phyloP scores from a whole-genome alignment of 23 tunicate genomes.

The Diplosoma virens region DNA sequence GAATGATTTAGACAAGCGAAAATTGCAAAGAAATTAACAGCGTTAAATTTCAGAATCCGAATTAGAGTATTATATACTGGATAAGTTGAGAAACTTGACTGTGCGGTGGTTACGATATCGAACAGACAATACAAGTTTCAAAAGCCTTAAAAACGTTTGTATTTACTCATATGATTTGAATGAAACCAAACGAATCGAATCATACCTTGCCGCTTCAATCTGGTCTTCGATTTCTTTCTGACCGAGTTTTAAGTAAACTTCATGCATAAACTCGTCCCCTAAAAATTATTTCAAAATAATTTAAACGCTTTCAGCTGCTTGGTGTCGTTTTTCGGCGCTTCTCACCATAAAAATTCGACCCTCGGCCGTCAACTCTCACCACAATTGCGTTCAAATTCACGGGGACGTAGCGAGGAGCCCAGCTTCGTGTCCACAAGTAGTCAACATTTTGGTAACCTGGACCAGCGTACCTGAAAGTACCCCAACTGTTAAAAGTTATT shows the following conservation, averaged over 20 bases:
- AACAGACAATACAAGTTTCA: no score
- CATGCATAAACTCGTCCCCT: constrained; percentile 81
- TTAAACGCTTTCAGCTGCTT: not conserved
- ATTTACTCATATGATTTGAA: not conserved
- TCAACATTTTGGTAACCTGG: constrained; percentile 82
- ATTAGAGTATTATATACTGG: no score
- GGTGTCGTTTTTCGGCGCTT: not conserved
- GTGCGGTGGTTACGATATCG: no score
- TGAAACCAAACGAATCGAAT: not conserved
- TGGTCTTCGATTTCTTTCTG: constrained; percentile 83
- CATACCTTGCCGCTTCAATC: constrained; percentile 65
- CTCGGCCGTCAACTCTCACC: constrained; percentile 78
- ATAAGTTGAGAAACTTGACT: no score
- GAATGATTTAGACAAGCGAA: no score
- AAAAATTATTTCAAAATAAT: not conserved
- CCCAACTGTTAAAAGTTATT: no score
- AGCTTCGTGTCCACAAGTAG: constrained; percentile 58
- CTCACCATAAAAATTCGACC: constrained; percentile 67
- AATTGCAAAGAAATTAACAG: no score
- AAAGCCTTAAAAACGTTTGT: no score
- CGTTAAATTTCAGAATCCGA: no score
- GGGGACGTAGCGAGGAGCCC: constrained; percentile 69
- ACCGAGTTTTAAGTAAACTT: constrained; percentile 63
- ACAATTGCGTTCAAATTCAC: constrained; percentile 46
- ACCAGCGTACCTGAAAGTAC: constrained; percentile 75